Percentiles rank a stretch among this genome's conserved stretches.
Evolutionary conservation across 2,797 vertebrate genomes (phyloP).

Genomic region (Botia kubotai): DNA sequence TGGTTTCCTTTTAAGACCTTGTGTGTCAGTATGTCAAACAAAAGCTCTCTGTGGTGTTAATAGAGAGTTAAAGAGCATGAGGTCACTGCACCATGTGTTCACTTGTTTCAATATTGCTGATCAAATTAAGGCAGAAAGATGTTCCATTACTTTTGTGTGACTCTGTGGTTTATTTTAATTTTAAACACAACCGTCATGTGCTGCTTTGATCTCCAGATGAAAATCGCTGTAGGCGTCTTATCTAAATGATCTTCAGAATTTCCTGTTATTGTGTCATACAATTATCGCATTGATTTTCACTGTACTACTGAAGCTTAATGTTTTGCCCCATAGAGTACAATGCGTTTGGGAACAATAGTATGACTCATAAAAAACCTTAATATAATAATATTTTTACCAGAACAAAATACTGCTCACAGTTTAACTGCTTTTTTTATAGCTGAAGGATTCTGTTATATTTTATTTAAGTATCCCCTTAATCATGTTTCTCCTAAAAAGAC

Average conservation of each 20-base stretch:
- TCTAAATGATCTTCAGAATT: background rate
- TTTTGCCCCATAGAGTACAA: background rate
- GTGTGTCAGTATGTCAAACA: slow-evolving; percentile 21
- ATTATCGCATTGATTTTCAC: background rate
- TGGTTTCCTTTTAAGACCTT: background rate
- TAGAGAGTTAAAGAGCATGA: slow-evolving; percentile 22
- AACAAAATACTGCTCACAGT: too few species aligned
- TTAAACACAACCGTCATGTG: background rate
- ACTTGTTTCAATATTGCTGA: slow-evolving; percentile 16
- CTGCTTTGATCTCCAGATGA: background rate
- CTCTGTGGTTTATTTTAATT: background rate
- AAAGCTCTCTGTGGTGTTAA: slow-evolving; percentile 11
- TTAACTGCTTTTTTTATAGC: too few species aligned
- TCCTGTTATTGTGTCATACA: background rate
- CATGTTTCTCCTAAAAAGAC: too few species aligned
- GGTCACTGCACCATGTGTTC: background rate
- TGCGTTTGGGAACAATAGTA: background rate
- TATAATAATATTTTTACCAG: background rate
- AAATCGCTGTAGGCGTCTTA: too few species aligned
- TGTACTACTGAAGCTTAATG: background rate
- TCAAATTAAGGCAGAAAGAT: slow-evolving; percentile 13
- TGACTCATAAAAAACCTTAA: background rate
- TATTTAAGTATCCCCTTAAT: background rate
- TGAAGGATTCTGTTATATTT: background rate
- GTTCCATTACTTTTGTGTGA: background rate